Conservation (phyloP, 2,113 vertebrate species). For the Camelus bactrianus region DNA sequence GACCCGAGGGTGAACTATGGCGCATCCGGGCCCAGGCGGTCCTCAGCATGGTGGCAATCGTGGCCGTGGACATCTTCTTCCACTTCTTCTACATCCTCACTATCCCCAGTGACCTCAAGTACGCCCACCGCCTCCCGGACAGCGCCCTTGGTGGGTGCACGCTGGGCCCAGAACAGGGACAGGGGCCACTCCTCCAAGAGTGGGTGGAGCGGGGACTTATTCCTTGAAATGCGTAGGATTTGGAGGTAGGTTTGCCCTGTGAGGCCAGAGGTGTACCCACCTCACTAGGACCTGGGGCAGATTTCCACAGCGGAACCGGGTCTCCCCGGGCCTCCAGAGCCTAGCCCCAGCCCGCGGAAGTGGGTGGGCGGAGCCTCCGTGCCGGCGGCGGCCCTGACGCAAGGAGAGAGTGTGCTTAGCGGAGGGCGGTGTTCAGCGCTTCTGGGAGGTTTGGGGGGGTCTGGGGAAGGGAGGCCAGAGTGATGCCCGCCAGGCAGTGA, state of each 20-base stretch:
- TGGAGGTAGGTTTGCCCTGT: background rate
- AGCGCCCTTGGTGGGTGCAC: constrained; percentile 93
- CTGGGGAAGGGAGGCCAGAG: rapidly evolving
- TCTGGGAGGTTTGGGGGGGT: background rate
- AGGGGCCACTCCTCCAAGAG: background rate
- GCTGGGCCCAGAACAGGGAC: rapidly evolving
- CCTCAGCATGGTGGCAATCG: constrained; percentile 87
- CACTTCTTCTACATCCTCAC: constrained; percentile 98
- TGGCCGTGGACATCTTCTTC: constrained; percentile 93
- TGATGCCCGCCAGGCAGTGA: background rate
- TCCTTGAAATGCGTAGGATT: background rate
- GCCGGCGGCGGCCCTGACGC: background rate
- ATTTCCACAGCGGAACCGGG: background rate
- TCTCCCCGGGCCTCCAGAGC: rapidly evolving
- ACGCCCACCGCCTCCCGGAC: constrained; percentile 92
- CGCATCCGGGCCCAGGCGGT: constrained; percentile 89
- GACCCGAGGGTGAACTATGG: constrained; percentile 93
- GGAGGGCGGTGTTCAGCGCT: background rate
- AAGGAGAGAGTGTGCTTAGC: background rate
- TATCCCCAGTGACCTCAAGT: constrained; percentile 94
- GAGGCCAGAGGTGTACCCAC: rapidly evolving
- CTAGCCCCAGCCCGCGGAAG: background rate
- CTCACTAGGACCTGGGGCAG: background rate
- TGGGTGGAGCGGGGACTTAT: background rate
- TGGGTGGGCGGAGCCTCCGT: background rate